Percentiles rank a stretch among this genome's conserved stretches.
Evolutionary conservation across 2,113 vertebrate genomes (phyloP).

Genomic region (Sylvilagus bachmani): DNA sequence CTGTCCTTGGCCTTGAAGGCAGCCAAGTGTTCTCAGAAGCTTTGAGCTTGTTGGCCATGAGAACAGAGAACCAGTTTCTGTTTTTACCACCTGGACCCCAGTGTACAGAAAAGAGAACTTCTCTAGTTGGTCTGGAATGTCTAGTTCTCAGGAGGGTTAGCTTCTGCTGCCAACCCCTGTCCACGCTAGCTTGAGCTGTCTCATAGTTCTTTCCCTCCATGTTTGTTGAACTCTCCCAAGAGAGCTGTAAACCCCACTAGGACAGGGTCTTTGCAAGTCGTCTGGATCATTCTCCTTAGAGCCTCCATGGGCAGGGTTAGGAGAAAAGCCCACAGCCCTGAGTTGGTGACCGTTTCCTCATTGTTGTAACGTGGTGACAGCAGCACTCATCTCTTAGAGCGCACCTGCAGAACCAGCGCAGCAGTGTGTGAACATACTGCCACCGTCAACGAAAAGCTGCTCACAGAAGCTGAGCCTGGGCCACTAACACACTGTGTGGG

Average conservation of each 20-base stretch:
- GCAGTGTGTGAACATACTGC: background rate
- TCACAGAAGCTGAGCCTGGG: background rate
- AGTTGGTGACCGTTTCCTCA: background rate
- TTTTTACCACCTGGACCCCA: background rate
- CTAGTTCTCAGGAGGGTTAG: background rate
- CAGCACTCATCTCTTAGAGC: background rate
- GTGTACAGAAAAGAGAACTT: too few species aligned
- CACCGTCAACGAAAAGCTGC: background rate
- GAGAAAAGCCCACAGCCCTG: background rate
- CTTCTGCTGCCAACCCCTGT: background rate
- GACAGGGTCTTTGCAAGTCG: background rate
- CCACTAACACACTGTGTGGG: too few species aligned
- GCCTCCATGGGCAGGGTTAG: background rate
- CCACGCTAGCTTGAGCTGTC: background rate
- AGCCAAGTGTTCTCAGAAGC: too few species aligned
- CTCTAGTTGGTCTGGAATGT: background rate
- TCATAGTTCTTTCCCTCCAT: rapidly evolving
- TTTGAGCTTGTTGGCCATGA: background rate
- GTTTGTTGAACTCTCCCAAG: background rate
- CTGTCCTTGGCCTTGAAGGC: background rate
- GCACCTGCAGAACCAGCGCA: background rate
- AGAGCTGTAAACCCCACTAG: background rate
- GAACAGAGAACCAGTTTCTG: background rate
- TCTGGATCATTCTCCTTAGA: background rate
- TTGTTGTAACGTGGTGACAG: background rate